Conservation (phyloP, 2,888 invertebrate genomes). For the Argyresthia albistria region DNA sequence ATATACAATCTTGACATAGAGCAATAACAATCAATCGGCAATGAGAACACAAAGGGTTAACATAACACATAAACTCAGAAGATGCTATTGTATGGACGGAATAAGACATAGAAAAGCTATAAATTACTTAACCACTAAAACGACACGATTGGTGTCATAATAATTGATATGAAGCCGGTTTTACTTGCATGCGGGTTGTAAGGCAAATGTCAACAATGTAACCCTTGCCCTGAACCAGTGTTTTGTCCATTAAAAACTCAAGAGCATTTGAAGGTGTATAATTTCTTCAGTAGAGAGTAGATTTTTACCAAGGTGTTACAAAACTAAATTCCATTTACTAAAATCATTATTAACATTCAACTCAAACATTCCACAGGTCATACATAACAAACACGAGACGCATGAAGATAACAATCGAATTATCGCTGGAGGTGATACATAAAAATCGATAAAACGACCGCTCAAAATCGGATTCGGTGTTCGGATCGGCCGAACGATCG, state of each 20-base stretch:
- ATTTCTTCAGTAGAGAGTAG: too few relatives aligned
- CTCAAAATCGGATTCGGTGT: constrained; percentile 52
- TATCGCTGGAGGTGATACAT: constrained; percentile 42
- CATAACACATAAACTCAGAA: neutral
- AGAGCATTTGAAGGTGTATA: too few relatives aligned
- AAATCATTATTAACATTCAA: constrained; percentile 6
- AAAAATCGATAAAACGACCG: constrained; percentile 50
- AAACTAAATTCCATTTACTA: too few relatives aligned
- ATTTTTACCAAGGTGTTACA: too few relatives aligned
- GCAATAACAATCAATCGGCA: neutral
- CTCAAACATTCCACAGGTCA: constrained; percentile 11
- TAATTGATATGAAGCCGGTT: constrained; percentile 61
- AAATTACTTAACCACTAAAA: constrained; percentile 53
- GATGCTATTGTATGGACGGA: constrained; percentile 30
- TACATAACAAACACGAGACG: constrained; percentile 14
- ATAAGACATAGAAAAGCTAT: constrained; percentile 41
- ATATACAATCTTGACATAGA: neutral
- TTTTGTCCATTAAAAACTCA: constrained; percentile 41
- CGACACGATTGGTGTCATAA: constrained; percentile 50
- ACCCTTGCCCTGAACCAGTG: constrained; percentile 25
- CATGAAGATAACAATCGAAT: constrained; percentile 28
- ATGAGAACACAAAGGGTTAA: constrained; percentile 4
- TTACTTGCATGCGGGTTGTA: constrained; percentile 52
- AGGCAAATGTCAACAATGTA: constrained; percentile 24
- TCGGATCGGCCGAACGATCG: constrained; percentile 54